Base-by-base conservation (phyloP, 2,888 invertebrate species). In the Eupithecia centaureata region DNA sequence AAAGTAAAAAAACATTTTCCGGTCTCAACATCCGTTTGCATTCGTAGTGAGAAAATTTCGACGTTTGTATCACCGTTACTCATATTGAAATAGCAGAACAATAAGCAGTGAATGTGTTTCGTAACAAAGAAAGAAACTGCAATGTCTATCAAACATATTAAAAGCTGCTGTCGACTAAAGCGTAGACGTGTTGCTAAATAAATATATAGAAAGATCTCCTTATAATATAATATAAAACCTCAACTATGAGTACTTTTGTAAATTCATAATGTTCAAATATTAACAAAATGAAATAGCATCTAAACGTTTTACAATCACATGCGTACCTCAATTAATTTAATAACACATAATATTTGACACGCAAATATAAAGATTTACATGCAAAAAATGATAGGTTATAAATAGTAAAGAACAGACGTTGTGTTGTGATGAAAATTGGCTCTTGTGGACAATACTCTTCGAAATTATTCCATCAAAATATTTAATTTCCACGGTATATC, bases 401-500 rank as follows among this genome's bases (percentile, higher is more conserved):
- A 38, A 38, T 38, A 7, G 15, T 38, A 38, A n/a, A n/a, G 5
- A 38, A n/a, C 38, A 38, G n/a, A n/a, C n/a, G n/a, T n/a, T 1
- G 8, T 42, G 18, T 18, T 47, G 10, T 47, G 32, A 57, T 32
- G 1, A 22, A 10, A 28, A 32, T 25, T 35, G 28, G 28, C 51
- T 67, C 32, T 25, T 27, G 47, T 38, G 25, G 58, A 30, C 10
- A 38, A 18, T 61, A 7, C n/a, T 22, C 61, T 18, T 70, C 18
- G 15, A 70, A 65, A 64, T 47, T 61, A 47, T 65, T 67, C 30
- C 54, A 30, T 33, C 59, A 30, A 76, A 85, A 85, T 83, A 79
- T 84, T 77, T 81, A 80, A 84, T 86, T 87, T 86, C 75, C 79
- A 76, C 76, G 66, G 71, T 68, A 56, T 59, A 87, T 90, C 90